A percentile compares a stretch with the other conserved stretches of the same genome.
phyloP scores from a whole-genome alignment of 2,113 vertebrate species.

The Pampusana beccarii region DNA sequence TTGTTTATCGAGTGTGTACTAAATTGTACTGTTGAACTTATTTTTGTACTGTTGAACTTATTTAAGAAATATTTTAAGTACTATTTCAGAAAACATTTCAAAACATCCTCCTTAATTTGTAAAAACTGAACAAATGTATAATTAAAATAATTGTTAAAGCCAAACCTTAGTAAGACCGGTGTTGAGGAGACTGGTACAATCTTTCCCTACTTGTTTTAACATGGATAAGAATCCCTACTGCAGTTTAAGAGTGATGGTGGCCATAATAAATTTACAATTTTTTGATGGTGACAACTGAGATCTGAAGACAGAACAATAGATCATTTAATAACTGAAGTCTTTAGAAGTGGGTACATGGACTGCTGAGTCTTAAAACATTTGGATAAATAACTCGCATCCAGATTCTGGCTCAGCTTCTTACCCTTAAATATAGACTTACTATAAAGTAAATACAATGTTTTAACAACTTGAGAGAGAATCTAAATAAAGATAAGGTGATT shows the following conservation, averaged over 20 bases:
- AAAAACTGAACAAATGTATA: background rate
- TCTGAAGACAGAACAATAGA: background rate
- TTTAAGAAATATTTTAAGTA: background rate
- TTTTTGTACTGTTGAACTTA: background rate
- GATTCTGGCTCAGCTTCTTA: background rate
- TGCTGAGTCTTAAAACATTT: background rate
- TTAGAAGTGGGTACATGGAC: background rate
- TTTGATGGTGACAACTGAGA: background rate
- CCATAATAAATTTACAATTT: background rate
- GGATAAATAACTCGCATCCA: background rate
- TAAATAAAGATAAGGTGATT: background rate
- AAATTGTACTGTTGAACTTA: background rate
- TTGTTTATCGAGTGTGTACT: background rate
- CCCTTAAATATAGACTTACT: background rate
- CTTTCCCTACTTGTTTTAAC: background rate
- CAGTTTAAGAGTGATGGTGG: background rate
- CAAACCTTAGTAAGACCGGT: background rate
- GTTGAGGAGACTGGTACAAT: background rate
- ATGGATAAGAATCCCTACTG: accelerated
- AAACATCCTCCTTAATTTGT: background rate
- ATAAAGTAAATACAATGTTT: background rate
- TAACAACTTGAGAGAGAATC: background rate
- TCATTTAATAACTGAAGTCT: background rate
- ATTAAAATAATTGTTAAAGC: background rate
- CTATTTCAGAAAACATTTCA: background rate